Evolutionary conservation across 1,140 invertebrate genomes (phyloP).

Genomic region (Megalopta genalis): DNA sequence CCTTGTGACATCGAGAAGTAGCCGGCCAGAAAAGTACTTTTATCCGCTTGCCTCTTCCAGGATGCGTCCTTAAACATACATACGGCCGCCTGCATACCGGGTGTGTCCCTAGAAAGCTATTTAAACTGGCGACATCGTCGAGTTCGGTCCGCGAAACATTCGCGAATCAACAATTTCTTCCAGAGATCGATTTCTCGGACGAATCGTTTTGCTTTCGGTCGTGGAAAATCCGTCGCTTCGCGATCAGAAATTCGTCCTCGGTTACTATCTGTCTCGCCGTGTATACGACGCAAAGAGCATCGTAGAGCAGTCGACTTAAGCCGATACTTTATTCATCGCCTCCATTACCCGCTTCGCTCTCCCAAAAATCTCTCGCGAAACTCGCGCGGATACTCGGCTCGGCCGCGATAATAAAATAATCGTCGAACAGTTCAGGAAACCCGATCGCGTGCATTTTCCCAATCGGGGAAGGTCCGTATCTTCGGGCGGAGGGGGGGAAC

Average conservation of each 20-base stretch:
- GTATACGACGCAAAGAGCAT: slow-evolving; percentile 5
- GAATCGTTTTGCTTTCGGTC: too few species aligned
- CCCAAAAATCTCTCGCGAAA: slow-evolving; percentile 22
- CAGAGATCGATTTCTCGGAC: too few species aligned
- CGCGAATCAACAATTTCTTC: too few species aligned
- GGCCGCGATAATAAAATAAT: background rate
- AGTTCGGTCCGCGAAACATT: too few species aligned
- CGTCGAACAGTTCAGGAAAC: background rate
- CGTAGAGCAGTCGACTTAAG: slow-evolving; percentile 20
- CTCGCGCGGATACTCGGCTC: too few species aligned
- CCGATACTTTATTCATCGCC: slow-evolving; percentile 58
- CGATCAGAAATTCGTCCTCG: too few species aligned
- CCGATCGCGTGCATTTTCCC: background rate
- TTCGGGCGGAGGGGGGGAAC: background rate
- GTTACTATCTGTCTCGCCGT: background rate
- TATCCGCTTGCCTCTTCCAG: slow-evolving; percentile 15
- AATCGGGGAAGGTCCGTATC: slow-evolving; percentile 4
- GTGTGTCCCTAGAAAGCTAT: background rate
- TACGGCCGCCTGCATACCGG: background rate
- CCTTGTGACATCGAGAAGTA: slow-evolving; percentile 37
- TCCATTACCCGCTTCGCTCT: slow-evolving; percentile 13
- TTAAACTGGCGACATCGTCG: background rate
- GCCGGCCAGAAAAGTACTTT: slow-evolving; percentile 37
- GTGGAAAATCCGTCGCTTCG: too few species aligned
- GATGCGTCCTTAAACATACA: slow-evolving; percentile 20